phyloP scores from a whole-genome alignment of 2,797 vertebrate genomes.

The Odontamblyopus lacepedii region DNA sequence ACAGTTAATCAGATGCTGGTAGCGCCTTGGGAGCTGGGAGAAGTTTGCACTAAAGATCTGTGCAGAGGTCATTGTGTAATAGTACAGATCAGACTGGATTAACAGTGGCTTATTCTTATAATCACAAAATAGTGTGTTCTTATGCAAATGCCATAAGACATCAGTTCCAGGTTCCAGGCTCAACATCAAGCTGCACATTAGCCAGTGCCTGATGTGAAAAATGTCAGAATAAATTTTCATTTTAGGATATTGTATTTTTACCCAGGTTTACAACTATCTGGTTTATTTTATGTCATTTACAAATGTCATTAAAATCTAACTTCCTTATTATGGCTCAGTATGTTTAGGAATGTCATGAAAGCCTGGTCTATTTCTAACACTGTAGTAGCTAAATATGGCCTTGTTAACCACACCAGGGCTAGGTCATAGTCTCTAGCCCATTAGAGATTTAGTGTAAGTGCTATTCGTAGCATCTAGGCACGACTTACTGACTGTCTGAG shows the following conservation, averaged over 20 bases:
- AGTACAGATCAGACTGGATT: constrained; percentile 10
- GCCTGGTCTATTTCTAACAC: constrained; percentile 17
- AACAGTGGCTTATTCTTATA: constrained; percentile 2
- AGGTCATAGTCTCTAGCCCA: constrained; percentile 22
- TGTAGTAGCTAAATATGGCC: constrained; percentile 28
- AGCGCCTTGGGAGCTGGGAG: neutral
- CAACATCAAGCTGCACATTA: neutral
- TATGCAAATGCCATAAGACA: constrained; percentile 20
- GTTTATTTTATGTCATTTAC: neutral
- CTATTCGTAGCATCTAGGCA: constrained; percentile 33
- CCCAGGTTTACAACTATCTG: neutral
- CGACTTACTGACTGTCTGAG: constrained; percentile 29
- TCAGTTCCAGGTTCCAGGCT: constrained; percentile 5
- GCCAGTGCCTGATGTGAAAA: too few species aligned
- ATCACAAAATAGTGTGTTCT: constrained; percentile 15
- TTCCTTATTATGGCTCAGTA: constrained; percentile 12
- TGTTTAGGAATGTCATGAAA: constrained; percentile 24
- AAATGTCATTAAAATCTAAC: neutral
- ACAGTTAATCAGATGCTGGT: neutral
- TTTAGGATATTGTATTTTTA: neutral
- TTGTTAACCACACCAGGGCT: constrained; percentile 25
- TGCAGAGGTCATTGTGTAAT: constrained; percentile 13
- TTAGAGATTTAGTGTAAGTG: constrained; percentile 37
- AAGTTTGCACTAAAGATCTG: neutral
- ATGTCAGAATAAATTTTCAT: neutral